phyloP scores from a whole-genome alignment of 2,113 vertebrate genomes.

The Rissa tridactyla region DNA sequence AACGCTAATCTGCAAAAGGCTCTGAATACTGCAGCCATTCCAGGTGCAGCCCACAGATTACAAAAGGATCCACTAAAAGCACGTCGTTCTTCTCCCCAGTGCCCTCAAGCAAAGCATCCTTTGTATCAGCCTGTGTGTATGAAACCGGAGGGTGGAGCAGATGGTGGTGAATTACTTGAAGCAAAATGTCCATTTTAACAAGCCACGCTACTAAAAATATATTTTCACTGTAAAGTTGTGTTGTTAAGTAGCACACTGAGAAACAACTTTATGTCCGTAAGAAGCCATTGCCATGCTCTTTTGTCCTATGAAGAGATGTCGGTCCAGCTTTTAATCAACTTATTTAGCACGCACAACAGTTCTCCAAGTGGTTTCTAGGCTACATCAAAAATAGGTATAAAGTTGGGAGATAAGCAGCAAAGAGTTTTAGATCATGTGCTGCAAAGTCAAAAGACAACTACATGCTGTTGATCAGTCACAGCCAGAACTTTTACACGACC shows the following conservation, averaged over 20 bases:
- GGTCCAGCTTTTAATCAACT: not conserved
- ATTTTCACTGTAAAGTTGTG: not conserved
- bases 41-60: not conserved
- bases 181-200: not conserved
- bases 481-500: not conserved
- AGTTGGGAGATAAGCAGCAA: not conserved
- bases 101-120: not conserved
- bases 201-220: not conserved
- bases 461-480: not conserved
- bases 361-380: not conserved
- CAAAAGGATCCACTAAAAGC: slow-evolving; percentile 14
- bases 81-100: not conserved
- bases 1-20: not conserved
- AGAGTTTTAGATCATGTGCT: not conserved
- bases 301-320: not conserved
- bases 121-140: not conserved
- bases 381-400: not conserved
- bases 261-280: not conserved
- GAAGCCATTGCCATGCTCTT: not conserved
- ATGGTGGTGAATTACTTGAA: not conserved
- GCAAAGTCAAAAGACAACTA: not conserved
- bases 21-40: not conserved
- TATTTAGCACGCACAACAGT: not conserved
- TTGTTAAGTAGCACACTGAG: not conserved
- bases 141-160: not conserved